Evolutionary conservation across 2,113 vertebrate species (phyloP).

Genomic region (Grammomys surdaster): DNA sequence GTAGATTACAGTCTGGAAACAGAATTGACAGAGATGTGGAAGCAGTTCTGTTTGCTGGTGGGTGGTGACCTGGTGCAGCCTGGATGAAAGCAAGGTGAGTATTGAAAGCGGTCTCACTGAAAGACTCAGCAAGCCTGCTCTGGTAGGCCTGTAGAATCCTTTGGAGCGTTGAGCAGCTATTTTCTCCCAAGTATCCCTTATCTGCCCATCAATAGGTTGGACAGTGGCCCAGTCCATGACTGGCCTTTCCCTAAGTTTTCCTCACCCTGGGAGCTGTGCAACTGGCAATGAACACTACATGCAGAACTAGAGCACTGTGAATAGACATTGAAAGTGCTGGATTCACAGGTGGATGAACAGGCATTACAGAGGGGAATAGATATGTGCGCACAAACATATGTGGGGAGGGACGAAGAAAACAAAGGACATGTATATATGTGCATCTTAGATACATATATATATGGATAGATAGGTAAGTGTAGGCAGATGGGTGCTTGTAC

Average conservation of each 20-base stretch:
- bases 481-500: too few species aligned
- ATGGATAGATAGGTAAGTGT: background rate
- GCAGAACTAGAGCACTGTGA: background rate
- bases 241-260: background rate
- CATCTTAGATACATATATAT: background rate
- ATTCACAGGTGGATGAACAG: background rate
- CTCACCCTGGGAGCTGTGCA: background rate
- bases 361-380: background rate
- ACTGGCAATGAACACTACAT: background rate
- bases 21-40: background rate
- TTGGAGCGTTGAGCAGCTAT: background rate
- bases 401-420: background rate
- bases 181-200: background rate
- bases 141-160: background rate
- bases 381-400: background rate
- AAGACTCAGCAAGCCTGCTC: background rate
- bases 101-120: rapidly evolving
- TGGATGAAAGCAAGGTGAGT: background rate
- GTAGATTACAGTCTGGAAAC: background rate
- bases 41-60: background rate
- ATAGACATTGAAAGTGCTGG: background rate
- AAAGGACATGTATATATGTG: background rate
- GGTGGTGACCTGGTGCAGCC: too few species aligned
- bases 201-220: background rate
- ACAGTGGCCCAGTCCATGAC: background rate